Percentiles rank a stretch among this genome's conserved stretches.
phyloP scores from a whole-genome alignment of 2,113 vertebrate species.

The Archilochus colubris region DNA sequence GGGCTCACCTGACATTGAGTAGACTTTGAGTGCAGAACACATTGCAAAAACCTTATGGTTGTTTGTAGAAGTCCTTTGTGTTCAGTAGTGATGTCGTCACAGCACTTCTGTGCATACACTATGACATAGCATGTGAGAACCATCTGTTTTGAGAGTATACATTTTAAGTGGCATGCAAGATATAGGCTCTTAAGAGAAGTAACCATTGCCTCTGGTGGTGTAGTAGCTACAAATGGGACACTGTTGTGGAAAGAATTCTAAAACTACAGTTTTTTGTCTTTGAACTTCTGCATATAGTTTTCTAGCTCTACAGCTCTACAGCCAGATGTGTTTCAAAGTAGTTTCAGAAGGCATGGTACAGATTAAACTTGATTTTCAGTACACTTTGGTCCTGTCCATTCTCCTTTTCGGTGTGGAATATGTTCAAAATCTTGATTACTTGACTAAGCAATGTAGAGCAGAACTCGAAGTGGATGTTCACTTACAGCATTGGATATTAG shows the following conservation, averaged over 20 bases:
- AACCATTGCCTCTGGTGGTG: neutral
- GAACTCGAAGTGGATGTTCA: neutral
- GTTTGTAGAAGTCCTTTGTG: neutral
- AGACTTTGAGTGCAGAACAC: neutral
- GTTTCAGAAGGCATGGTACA: neutral
- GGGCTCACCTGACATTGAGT: neutral
- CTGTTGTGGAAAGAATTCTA: neutral
- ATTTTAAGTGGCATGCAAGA: neutral
- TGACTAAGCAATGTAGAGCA: neutral
- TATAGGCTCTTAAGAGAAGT: neutral
- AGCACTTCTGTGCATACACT: neutral
- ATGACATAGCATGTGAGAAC: neutral
- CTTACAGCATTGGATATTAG: neutral
- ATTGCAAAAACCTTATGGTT: neutral
- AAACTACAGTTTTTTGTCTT: neutral
- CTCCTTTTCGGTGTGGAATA: neutral
- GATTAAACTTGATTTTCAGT: neutral
- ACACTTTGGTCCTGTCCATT: neutral
- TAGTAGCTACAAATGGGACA: neutral
- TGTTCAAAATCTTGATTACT: neutral
- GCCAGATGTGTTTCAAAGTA: neutral
- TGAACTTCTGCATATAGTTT: neutral
- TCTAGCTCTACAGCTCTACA: neutral
- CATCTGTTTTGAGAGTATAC: neutral
- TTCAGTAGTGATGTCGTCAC: neutral